Percentiles rank a stretch among this genome's conserved stretches.
phyloP scores from a whole-genome alignment of 1,140 invertebrate genomes.

The Mya arenaria region DNA sequence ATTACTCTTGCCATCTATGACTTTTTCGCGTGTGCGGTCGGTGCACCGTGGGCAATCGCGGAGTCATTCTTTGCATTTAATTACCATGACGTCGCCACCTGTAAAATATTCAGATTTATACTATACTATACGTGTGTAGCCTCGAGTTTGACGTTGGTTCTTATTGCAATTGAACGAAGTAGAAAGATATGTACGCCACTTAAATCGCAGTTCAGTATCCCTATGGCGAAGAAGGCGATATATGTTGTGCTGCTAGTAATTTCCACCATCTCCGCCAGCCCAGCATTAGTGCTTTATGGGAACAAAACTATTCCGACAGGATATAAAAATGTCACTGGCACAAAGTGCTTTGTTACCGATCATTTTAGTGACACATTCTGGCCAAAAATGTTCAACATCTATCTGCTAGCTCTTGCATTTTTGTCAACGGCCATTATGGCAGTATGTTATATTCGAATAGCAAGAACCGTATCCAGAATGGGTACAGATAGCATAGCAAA shows the following conservation, averaged over 20 bases:
- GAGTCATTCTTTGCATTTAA: conserved; percentile 37
- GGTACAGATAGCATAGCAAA: conserved; percentile 22
- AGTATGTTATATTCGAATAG: conserved; percentile 25
- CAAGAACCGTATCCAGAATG: conserved; percentile 45
- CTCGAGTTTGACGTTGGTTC: conserved; percentile 66
- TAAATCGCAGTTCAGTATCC: conserved; percentile 61
- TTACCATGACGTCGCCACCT: conserved; percentile 52
- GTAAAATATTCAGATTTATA: conserved; percentile 69
- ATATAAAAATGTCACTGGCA: not conserved
- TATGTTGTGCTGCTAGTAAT: conserved; percentile 25
- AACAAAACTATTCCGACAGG: conserved; percentile 22
- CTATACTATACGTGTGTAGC: conserved; percentile 62
- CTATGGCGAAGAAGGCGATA: conserved; percentile 28
- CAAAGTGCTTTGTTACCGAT: conserved; percentile 37
- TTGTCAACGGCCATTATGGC: conserved; percentile 26
- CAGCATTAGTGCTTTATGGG: conserved; percentile 40
- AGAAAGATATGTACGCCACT: conserved; percentile 68
- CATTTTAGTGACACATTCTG: not conserved
- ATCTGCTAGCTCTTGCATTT: conserved; percentile 35
- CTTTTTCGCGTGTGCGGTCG: conserved; percentile 63
- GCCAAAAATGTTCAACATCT: conserved; percentile 43
- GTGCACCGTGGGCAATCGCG: conserved; percentile 26
- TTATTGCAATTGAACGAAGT: conserved; percentile 70
- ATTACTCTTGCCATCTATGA: conserved; percentile 66
- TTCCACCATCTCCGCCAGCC: conserved; percentile 13